Base-by-base conservation (phyloP, 2,888 invertebrate species). In the Sinodicranocentrus sp. region DNA sequence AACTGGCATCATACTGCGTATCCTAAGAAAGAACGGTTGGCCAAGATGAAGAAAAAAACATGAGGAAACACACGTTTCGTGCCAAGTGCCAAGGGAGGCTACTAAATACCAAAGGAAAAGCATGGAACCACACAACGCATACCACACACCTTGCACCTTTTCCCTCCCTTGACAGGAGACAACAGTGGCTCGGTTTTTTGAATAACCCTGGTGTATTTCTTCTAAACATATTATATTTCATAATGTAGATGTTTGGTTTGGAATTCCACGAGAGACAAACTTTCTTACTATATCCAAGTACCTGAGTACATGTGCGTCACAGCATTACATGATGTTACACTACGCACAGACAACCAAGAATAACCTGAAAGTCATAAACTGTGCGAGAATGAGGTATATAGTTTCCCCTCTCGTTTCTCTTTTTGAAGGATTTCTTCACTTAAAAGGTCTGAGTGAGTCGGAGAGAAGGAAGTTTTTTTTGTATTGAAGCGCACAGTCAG, bases 41-140 rank as follows among this genome's bases (percentile, higher is more conserved):
- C 77, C 77, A 78, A 70, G 43, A 68, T 59, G 44, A 68, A 65
- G 39, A n/a, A 44, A 33, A 43, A 54, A 44, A 71, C 61, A 71
- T 52, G 79, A 76, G n/a, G 76, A 79, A 79, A 63, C 79, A 79
- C 63, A 79, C 61, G 71, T 70, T 79, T 48, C 79, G 79, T 79
- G 79, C 79, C 79, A 79, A 79, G 71, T 79, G 63, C 61, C 71
- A 71, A 61, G 61, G 70, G 63, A 61, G 39, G 52, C 48, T 52
- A 63, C 79, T 78, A 71, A 79, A 71, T 76, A 67, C 76, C 67
- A 28, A 54, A 23, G 21, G 33, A 28, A 33, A 25, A 48, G 48
- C 15, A 44, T 25, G 0, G 28, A 63, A 76, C 63, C 52, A 23
- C 65, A 76, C 65, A 26, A 44, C 26, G 25, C 59, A 59, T 59